phyloP scores from a whole-genome alignment of 2,888 invertebrate genomes.

The Troilus luridus region DNA sequence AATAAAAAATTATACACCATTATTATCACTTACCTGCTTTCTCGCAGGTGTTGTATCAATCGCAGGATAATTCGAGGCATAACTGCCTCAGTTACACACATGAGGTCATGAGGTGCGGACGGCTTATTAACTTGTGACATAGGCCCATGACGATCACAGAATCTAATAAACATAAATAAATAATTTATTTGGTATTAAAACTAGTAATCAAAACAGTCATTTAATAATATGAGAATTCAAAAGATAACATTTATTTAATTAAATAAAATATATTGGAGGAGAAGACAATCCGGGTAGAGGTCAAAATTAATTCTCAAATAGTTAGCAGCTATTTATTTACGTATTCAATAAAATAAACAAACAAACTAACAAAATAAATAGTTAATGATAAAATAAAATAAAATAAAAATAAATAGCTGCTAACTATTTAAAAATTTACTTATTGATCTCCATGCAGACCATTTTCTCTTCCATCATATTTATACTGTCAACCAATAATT shows the following conservation, averaged over 20 bases:
- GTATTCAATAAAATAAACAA: no score
- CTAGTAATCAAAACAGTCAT: not conserved
- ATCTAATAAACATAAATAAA: conserved; percentile 72
- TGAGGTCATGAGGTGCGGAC: conserved; percentile 86
- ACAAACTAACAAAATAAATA: no score
- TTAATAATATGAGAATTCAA: not conserved
- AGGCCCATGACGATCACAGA: conserved; percentile 94
- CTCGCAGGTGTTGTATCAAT: conserved; percentile 91
- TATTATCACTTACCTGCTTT: conserved; percentile 76
- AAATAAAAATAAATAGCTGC: no score
- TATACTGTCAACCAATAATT: no score
- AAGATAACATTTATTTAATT: not conserved
- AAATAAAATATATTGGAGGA: no score
- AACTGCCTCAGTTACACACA: conserved; percentile 93
- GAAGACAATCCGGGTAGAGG: no score
- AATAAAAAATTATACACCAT: not conserved
- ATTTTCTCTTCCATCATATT: no score
- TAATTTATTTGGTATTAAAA: not conserved
- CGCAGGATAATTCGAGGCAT: conserved; percentile 93
- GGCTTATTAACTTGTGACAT: conserved; percentile 84
- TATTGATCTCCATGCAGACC: no score
- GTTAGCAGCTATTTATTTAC: no score
- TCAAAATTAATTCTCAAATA: no score
- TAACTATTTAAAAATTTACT: no score
- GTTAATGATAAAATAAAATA: no score